These are phyloP conservation scores for Odontesthes bonariensis DNA, from an alignment of 2,113 vertebrate species.

Conservation along the genomic window DNA sequence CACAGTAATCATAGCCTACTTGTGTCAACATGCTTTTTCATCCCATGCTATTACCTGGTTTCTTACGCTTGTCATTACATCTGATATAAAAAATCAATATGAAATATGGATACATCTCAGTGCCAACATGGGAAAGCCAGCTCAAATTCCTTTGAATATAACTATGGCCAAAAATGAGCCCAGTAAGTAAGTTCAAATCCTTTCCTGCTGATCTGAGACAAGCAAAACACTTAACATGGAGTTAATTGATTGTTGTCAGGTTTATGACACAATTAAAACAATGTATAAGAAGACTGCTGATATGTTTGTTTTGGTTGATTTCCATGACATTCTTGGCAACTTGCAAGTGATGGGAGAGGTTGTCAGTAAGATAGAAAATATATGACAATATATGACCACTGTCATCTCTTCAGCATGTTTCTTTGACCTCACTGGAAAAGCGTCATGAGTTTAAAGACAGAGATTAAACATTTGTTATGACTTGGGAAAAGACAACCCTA, in stretches of 20 bases:
- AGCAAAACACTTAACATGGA: background rate
- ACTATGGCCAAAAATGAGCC: conserved; percentile 13
- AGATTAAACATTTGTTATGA: too few relatives aligned
- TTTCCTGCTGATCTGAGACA: conserved; percentile 6
- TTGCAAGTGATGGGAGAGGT: too few relatives aligned
- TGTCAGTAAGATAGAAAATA: too few relatives aligned
- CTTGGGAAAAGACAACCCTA: too few relatives aligned
- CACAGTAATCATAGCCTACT: conserved; percentile 54
- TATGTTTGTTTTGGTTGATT: background rate
- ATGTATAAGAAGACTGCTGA: background rate
- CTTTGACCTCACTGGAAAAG: too few relatives aligned
- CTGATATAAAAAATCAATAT: conserved; percentile 60
- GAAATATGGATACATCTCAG: conserved; percentile 28
- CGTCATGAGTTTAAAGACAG: too few relatives aligned
- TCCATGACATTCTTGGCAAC: too few relatives aligned
- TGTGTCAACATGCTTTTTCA: conserved; percentile 34
- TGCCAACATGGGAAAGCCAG: conserved; percentile 13
- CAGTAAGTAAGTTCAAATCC: background rate
- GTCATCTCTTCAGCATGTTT: too few relatives aligned
- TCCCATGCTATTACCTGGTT: conserved; percentile 40
- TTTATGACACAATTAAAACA: background rate
- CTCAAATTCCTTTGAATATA: conserved; percentile 20
- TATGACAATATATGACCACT: too few relatives aligned
- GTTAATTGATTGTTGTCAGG: background rate
- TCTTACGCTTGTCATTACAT: conserved; percentile 46